Percentiles rank a stretch among this genome's conserved stretches.
These are phyloP conservation scores for Eutrigla gurnardus DNA, from an alignment of 2,797 vertebrate species.

Conservation along the genomic window DNA sequence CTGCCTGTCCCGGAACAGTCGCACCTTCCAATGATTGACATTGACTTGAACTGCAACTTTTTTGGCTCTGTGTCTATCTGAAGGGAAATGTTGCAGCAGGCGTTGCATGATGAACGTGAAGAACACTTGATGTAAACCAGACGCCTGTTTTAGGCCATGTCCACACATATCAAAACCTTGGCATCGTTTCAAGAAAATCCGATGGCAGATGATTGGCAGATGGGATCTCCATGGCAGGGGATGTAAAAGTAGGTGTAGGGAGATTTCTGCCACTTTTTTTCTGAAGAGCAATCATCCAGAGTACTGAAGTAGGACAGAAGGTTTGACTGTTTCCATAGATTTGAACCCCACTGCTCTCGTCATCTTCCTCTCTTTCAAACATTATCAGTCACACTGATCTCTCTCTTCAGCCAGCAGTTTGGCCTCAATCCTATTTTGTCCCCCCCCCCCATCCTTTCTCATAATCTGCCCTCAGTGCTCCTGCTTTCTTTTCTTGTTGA, in stretches of 20 bases:
- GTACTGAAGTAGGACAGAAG: constrained; percentile 32
- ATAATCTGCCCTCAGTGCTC: constrained; percentile 41
- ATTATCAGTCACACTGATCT: constrained; percentile 36
- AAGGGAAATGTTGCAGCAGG: constrained; percentile 39
- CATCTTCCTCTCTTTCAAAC: constrained; percentile 21
- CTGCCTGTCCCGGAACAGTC: too few relatives aligned
- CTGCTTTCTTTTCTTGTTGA: constrained; percentile 55
- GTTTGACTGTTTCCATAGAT: constrained; percentile 26
- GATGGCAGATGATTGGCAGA: constrained; percentile 48
- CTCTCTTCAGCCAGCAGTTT: constrained; percentile 41
- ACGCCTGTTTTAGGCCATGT: constrained; percentile 49
- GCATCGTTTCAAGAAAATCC: too few relatives aligned
- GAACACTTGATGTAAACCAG: constrained; percentile 78
- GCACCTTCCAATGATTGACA: not conserved
- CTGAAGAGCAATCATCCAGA: constrained; percentile 15
- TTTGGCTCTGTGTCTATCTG: constrained; percentile 15
- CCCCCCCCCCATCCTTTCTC: constrained; percentile 16
- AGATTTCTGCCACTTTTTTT: constrained; percentile 42
- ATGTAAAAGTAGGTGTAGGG: constrained; percentile 43
- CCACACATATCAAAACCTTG: too few relatives aligned
- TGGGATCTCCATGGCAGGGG: constrained; percentile 41
- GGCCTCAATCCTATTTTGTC: constrained; percentile 35
- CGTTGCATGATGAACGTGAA: constrained; percentile 55
- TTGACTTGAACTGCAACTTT: constrained; percentile 4
- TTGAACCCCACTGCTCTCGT: constrained; percentile 10